Evolutionary conservation across 2,797 vertebrate genomes (phyloP).

Genomic region (Tokudaia tokunoshimensis): DNA sequence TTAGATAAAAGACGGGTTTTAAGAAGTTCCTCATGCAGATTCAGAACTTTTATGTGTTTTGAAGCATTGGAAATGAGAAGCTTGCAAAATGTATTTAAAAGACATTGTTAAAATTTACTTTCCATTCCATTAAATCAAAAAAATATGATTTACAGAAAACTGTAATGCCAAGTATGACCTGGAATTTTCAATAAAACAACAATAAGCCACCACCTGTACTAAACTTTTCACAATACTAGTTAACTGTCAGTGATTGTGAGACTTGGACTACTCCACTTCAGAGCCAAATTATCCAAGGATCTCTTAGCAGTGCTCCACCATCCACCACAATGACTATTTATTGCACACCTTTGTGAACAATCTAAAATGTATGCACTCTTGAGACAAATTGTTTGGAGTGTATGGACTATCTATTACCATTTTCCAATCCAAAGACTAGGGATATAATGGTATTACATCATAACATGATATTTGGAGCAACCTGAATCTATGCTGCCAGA

Average conservation of each 20-base stretch:
- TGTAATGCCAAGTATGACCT: not conserved
- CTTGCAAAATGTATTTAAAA: not conserved
- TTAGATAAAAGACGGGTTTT: not conserved
- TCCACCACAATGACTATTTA: not conserved
- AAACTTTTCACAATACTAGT: not conserved
- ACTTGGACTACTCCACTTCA: not conserved
- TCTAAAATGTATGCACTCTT: not conserved
- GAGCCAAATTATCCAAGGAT: not conserved
- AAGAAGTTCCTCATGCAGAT: not conserved
- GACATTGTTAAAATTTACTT: too few relatives aligned
- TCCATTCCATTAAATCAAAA: too few relatives aligned
- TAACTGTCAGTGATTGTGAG: not conserved
- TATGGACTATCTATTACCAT: not conserved
- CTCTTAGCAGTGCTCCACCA: not conserved
- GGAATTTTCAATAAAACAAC: not conserved
- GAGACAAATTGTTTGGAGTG: not conserved
- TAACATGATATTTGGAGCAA: not conserved
- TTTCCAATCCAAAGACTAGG: not conserved
- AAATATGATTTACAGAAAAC: not conserved
- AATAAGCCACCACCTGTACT: not conserved
- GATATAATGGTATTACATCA: not conserved
- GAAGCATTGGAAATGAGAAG: not conserved
- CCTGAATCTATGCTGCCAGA: not conserved
- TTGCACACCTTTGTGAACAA: not conserved
- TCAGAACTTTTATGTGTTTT: not conserved